Evolutionary conservation across 2,113 vertebrate species (phyloP), one percentile per base, ranked within the genome.

Genomic region (Noctilio leporinus): DNA sequence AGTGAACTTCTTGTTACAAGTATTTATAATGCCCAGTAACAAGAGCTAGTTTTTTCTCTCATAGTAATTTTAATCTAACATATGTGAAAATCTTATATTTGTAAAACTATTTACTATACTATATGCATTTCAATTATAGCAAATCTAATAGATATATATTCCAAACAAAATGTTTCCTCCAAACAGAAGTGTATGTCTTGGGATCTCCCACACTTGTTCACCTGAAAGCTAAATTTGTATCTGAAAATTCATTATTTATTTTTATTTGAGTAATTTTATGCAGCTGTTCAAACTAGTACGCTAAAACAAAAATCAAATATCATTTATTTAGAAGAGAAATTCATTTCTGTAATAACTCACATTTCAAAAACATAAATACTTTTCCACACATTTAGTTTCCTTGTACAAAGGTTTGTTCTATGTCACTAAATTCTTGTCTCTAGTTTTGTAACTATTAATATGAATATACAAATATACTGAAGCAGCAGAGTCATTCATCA

Each of bases 281-380:
- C 76, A 96, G 81, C 87, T 97, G 62, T 97, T 90, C 77, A 97
- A 97, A 96, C 89, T 67, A 88, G 28, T 49, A 77, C 67, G 49
- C 65, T 96, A 93, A 92, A 86, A 90, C 20, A 69, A 96, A 94
- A 95, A 95, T 64, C 81, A 97, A 95, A 83, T 96, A 88, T 85
- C 94, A 92, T 88, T 97, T 96, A 95, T 92, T 96, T 82, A 82
- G 72, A 81, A 78, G 38, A 53, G 20, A 67, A 95, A 97, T 93
- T 97, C 89, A 94, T n/a, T 96, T 96, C 95, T 80, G 69, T 89
- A 96, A 91, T 81, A 97, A 90, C 26, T 94, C 33, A 87, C 45
- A 94, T 95, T 96, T 92, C 73, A 96, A 45, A 93, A 97, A 95
- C 80, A 30, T 94, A 94, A 95, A 94, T 90, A 90, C 22, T 95